These are phyloP conservation scores for Urocolius indicus DNA, from an alignment of 2,113 vertebrate genomes.

Conservation along the genomic window DNA sequence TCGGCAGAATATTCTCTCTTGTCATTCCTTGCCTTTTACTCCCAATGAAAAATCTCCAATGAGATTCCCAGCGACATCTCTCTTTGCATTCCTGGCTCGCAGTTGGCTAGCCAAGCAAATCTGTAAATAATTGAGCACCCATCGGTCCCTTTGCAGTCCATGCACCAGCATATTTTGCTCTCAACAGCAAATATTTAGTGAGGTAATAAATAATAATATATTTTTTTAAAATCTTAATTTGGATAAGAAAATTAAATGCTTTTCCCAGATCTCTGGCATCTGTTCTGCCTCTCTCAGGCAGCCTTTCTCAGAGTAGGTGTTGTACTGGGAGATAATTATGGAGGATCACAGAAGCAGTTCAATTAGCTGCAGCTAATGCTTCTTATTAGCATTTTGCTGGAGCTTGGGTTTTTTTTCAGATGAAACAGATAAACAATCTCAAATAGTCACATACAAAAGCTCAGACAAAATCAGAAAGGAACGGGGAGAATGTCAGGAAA, in stretches of 20 bases:
- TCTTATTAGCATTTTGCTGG: conserved; percentile 56
- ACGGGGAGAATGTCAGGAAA: neutral
- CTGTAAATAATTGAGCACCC: conserved; percentile 56
- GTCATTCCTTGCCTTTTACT: neutral
- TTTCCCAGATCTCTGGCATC: conserved; percentile 13
- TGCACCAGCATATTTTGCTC: neutral
- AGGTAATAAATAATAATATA: conserved; percentile 35
- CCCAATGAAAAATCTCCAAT: conserved; percentile 5
- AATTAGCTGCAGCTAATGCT: conserved; percentile 63
- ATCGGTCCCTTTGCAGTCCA: neutral
- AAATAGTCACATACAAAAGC: neutral
- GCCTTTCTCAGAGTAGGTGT: neutral
- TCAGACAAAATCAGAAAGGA: neutral
- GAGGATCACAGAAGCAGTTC: conserved; percentile 34
- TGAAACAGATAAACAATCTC: conserved; percentile 42
- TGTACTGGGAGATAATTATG: conserved; percentile 24
- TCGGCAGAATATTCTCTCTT: neutral
- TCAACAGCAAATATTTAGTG: conserved; percentile 36
- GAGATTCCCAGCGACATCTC: conserved; percentile 13
- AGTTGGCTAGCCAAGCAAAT: conserved; percentile 7
- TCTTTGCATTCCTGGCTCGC: conserved; percentile 25
- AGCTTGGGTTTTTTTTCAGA: conserved; percentile 36
- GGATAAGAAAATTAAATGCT: conserved; percentile 38
- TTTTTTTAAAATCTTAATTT: conserved; percentile 25
- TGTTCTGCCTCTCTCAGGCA: neutral